These are phyloP conservation scores for Thaumatotibia leucotreta DNA, from an alignment of 1,140 invertebrate genomes.

Conservation along the genomic window DNA sequence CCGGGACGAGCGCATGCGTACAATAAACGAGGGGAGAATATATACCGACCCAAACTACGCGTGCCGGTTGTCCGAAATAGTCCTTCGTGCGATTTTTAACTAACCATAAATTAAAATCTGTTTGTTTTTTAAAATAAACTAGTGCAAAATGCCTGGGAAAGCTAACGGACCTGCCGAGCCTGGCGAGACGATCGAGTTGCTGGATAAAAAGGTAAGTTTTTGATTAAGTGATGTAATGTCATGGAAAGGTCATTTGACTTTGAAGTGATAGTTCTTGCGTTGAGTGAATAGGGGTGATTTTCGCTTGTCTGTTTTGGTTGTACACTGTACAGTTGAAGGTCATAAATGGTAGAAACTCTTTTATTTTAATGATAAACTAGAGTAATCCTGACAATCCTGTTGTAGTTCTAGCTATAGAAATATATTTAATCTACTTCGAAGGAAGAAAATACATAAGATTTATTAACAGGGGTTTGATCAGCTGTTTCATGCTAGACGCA, in stretches of 20 bases:
- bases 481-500: too few species aligned
- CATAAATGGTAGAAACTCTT: not conserved
- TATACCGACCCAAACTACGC: conserved; percentile 18
- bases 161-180: conserved; percentile 22
- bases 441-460: too few species aligned
- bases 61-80: conserved; percentile 24
- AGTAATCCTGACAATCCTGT: too few species aligned
- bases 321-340: not conserved
- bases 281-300: not conserved
- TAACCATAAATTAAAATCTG: conserved; percentile 5
- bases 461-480: too few species aligned
- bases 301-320: not conserved
- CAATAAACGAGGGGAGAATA: conserved; percentile 19
- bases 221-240: conserved; percentile 9
- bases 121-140: not conserved
- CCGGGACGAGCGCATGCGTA: conserved; percentile 22
- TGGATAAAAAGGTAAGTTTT: conserved; percentile 40
- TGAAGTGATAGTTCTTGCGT: not conserved
- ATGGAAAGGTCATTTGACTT: conserved; percentile 10
- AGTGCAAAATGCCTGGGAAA: conserved; percentile 28
- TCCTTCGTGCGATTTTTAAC: conserved; percentile 12
- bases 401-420: too few species aligned
- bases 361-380: not conserved
- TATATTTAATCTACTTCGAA: too few species aligned
- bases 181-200: conserved; percentile 32